Conservation (phyloP, 1,140 invertebrate species). For the Camponotus vicinus region DNA sequence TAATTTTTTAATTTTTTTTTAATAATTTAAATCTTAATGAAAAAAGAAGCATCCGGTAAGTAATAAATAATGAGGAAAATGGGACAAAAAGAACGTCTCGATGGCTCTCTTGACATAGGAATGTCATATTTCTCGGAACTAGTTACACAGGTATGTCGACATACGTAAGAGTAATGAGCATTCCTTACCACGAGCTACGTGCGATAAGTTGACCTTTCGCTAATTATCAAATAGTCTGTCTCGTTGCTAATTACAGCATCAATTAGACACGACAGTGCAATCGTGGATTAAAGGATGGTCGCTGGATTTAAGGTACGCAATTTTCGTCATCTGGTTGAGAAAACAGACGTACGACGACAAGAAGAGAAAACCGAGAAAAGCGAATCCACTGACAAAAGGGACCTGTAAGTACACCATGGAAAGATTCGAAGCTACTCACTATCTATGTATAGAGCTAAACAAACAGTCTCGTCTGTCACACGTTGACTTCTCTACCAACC, state of each 20-base stretch:
- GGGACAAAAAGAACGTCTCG: slow-evolving; percentile 10
- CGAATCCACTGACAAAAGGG: slow-evolving; percentile 57
- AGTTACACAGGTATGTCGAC: slow-evolving; percentile 20
- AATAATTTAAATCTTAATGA: slow-evolving; percentile 12
- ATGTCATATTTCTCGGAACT: slow-evolving; percentile 53
- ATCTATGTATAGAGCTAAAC: slow-evolving; percentile 78
- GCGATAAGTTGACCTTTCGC: slow-evolving; percentile 31
- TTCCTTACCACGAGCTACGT: slow-evolving; percentile 34
- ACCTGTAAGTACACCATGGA: slow-evolving; percentile 39
- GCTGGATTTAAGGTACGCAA: slow-evolving; percentile 80
- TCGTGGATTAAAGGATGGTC: slow-evolving; percentile 76
- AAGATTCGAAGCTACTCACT: slow-evolving; percentile 80
- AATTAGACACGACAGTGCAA: slow-evolving; percentile 79
- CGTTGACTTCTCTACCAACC: slow-evolving; percentile 77
- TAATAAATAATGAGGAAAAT: slow-evolving; percentile 1
- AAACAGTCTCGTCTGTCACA: slow-evolving; percentile 84
- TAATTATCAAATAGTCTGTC: slow-evolving; percentile 65
- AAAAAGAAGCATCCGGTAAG: not conserved
- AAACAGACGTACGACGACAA: not conserved
- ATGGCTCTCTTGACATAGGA: slow-evolving; percentile 19
- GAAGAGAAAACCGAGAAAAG: slow-evolving; percentile 49
- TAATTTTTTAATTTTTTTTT: no score
- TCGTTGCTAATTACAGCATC: slow-evolving; percentile 79
- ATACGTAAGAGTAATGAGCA: slow-evolving; percentile 38
- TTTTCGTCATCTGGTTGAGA: slow-evolving; percentile 67